Base-by-base conservation (phyloP, 1,140 invertebrate species). In the Heliconius congener region DNA sequence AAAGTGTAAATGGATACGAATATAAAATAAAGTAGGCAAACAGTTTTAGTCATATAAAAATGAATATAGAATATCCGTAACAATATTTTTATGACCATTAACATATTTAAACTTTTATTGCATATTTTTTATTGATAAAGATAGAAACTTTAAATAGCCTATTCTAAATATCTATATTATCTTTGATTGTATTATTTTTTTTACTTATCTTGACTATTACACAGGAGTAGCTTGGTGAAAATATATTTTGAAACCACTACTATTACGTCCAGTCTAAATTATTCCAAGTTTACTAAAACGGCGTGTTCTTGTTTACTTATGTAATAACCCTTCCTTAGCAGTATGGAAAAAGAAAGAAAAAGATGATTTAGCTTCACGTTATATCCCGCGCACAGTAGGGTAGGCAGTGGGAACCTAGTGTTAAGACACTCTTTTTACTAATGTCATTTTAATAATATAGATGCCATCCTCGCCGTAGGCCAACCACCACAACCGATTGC, bases 381-480 rank as follows among this genome's bases (percentile, higher is more conserved):
- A 37, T 8, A 37, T 8, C 6, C 34, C 34, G 5, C 34, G 5
- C 34, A 0, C 2, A 8, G 34, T 0, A 37, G 34, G 6, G 6
- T 37, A 37, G 34, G 34, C 34, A 6, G 6, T 1, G 34, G 0
- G 34, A 37, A 8, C 34, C 5, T 37, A 19, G 13, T 46, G 13
- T 16, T 46, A 13, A 46, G 11, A 46, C 0, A 46, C 9, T 8
- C 8, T 23, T 1, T 23, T 66, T 3, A 66, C 60, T 66, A 66
- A 66, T 66, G 11, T 16, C 0, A 72, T 72, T 72, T 72, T 42
- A 19, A 39, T 34, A 71, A 70, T 83, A 81, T 80, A 88, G 87
- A 88, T 84, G 87, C 87, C n/a, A 74, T 88, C 27, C 81, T 88
- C 71, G 87, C 87, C 23, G 85, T 88, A 18, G 87, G 87, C 9